These are phyloP conservation scores for Phaethornis superciliosus DNA, from an alignment of 2,113 vertebrate species.

Conservation along the genomic window DNA sequence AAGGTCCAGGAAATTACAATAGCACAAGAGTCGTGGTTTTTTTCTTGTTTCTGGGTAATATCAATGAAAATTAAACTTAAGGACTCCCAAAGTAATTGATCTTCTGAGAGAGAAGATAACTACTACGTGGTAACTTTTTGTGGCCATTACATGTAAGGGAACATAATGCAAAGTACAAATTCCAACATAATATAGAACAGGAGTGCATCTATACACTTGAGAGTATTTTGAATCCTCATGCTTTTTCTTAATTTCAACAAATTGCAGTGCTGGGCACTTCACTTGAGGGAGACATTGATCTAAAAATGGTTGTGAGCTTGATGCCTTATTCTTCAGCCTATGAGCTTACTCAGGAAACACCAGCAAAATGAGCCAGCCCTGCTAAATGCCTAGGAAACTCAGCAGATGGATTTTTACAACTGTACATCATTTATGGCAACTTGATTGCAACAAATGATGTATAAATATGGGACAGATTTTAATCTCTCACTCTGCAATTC, in stretches of 20 bases:
- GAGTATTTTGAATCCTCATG: background rate
- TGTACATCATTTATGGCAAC: constrained; percentile 11
- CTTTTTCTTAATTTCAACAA: background rate
- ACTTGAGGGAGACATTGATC: background rate
- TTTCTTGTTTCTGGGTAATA: background rate
- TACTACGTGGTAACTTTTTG: accelerated
- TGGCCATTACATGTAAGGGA: background rate
- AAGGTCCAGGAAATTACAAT: accelerated
- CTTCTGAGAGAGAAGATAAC: background rate
- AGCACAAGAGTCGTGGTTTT: background rate
- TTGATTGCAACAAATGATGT: constrained; percentile 11
- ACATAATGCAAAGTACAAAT: background rate
- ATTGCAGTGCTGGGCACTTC: background rate
- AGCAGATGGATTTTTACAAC: constrained; percentile 3
- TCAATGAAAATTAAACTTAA: background rate
- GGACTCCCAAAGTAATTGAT: background rate
- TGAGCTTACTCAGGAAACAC: background rate
- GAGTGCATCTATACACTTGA: accelerated
- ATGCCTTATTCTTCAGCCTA: background rate
- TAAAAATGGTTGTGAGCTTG: background rate
- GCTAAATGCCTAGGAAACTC: background rate
- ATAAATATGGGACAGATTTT: constrained; percentile 36
- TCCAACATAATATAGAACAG: accelerated
- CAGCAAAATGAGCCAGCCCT: background rate
- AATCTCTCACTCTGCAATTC: constrained; percentile 1